phyloP scores from a whole-genome alignment of 2,113 vertebrate genomes.

The Hucho hucho region DNA sequence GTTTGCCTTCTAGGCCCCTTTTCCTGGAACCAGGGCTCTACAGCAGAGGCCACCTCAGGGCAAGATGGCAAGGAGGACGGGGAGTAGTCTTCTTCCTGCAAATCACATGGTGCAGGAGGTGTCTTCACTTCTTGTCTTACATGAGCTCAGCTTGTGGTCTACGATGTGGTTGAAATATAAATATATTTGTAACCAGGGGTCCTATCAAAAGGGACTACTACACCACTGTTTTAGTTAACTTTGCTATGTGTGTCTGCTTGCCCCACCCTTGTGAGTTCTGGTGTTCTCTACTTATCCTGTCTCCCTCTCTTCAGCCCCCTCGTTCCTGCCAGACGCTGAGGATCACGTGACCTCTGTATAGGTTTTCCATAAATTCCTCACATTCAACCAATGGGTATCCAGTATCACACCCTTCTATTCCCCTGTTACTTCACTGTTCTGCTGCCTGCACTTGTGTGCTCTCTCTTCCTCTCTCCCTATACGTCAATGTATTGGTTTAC shows the following conservation, averaged over 20 bases:
- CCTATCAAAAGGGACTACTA: not conserved
- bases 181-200: not conserved
- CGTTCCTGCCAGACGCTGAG: not conserved
- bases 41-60: conserved; percentile 32
- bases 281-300: conserved; percentile 6
- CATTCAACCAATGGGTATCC: conserved; percentile 12
- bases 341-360: conserved; percentile 15
- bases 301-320: not conserved
- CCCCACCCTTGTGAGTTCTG: not conserved
- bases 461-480: not conserved
- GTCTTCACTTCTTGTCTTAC: not conserved
- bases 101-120: conserved; percentile 30
- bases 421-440: conserved; percentile 4
- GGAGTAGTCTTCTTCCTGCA: conserved; percentile 31
- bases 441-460: not conserved
- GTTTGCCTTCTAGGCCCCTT: conserved; percentile 31
- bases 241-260: not conserved
- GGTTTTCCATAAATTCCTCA: conserved; percentile 19
- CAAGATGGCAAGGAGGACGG: conserved; percentile 13
- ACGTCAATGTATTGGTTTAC: not conserved
- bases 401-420: not conserved
- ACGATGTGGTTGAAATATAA: not conserved
- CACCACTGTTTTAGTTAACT: not conserved
- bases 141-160: conserved; percentile 3
- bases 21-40: conserved; percentile 21